phyloP scores from a whole-genome alignment of 2,797 vertebrate species.

The Poecilia wingei region DNA sequence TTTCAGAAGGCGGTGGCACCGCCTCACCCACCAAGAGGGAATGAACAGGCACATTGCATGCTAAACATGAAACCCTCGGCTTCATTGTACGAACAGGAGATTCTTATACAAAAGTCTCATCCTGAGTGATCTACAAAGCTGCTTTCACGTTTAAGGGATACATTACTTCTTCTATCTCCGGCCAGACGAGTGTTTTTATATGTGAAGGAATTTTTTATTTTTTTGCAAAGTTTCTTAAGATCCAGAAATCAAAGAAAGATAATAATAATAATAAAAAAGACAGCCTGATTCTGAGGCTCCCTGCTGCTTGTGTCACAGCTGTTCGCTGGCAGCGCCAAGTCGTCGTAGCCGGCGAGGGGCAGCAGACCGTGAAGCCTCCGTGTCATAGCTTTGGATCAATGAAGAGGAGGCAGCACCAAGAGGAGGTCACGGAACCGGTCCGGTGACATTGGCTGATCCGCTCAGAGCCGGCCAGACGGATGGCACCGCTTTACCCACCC shows the following conservation, averaged over 20 bases:
- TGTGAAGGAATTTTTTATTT: background rate
- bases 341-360: constrained; percentile 33
- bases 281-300: constrained; percentile 5
- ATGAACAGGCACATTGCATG: background rate
- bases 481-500: constrained; percentile 47
- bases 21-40: background rate
- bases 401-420: constrained; percentile 23
- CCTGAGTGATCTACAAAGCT: background rate
- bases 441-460: constrained; percentile 52
- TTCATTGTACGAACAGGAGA: background rate
- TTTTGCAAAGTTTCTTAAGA: background rate
- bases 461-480: constrained; percentile 36
- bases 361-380: constrained; percentile 33
- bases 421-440: constrained; percentile 43
- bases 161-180: background rate
- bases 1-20: background rate
- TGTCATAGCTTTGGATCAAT: constrained; percentile 46
- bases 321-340: constrained; percentile 20
- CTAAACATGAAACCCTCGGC: too few relatives aligned
- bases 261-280: background rate
- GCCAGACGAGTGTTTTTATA: too few relatives aligned
- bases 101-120: background rate
- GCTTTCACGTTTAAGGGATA: background rate
- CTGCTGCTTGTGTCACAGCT: constrained; percentile 42
- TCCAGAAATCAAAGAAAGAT: background rate